These are phyloP conservation scores for Asteroscopus sphinx DNA, from an alignment of 2,888 invertebrate species.

Conservation along the genomic window DNA sequence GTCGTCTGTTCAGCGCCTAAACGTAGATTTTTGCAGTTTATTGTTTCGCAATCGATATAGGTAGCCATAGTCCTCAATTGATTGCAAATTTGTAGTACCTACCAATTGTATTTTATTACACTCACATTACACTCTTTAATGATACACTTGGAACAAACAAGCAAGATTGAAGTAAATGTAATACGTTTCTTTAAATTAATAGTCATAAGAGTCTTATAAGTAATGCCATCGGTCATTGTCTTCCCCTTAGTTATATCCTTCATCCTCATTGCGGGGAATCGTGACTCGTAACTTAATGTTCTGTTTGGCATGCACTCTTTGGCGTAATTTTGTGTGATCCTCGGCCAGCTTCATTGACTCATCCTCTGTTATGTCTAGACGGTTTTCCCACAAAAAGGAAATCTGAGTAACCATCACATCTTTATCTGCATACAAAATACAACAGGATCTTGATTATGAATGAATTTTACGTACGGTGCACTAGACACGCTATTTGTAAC, in stretches of 20 bases:
- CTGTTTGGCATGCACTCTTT: constrained; percentile 39
- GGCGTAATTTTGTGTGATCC: constrained; percentile 11
- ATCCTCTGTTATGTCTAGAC: constrained; percentile 6
- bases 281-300: constrained; percentile 31
- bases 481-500: too few relatives aligned
- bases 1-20: too few relatives aligned
- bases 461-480: background rate
- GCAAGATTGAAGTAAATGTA: too few relatives aligned
- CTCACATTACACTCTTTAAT: too few relatives aligned
- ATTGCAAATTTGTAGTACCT: too few relatives aligned
- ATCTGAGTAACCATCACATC: background rate
- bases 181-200: too few relatives aligned
- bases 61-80: too few relatives aligned
- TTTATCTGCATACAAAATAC: too few relatives aligned
- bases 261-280: constrained; percentile 23
- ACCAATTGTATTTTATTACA: too few relatives aligned
- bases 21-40: too few relatives aligned
- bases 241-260: constrained; percentile 22
- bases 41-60: too few relatives aligned
- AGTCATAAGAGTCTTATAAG: background rate
- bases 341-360: constrained; percentile 12
- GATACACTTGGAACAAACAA: too few relatives aligned
- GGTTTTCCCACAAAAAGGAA: background rate
- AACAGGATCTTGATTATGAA: background rate
- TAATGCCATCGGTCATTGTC: constrained; percentile 23